phyloP scores from a whole-genome alignment of 2,888 invertebrate genomes.

The Kuschelorhynchus macadamiae region DNA sequence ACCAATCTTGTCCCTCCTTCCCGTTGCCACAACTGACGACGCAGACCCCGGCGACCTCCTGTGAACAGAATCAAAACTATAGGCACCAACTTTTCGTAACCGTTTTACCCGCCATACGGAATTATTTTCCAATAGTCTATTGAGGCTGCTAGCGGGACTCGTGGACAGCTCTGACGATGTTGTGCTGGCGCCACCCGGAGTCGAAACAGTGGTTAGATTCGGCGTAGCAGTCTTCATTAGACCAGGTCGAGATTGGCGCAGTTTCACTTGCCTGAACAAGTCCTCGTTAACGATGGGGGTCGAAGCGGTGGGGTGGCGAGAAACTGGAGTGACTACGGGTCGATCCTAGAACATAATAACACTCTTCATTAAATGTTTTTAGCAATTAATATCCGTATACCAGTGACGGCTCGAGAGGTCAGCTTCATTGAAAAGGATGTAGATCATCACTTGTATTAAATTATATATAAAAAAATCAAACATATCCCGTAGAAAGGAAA shows the following conservation, averaged over 20 bases:
- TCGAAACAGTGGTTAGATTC: conserved; percentile 7
- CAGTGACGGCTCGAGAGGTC: too few species aligned
- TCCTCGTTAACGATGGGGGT: conserved; percentile 61
- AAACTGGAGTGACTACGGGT: conserved; percentile 34
- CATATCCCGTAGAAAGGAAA: too few species aligned
- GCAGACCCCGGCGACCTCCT: conserved; percentile 53
- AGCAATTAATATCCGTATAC: too few species aligned
- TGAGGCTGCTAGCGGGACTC: conserved; percentile 62
- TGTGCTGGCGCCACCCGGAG: conserved; percentile 35
- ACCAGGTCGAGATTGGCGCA: too few species aligned
- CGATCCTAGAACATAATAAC: conserved; percentile 54
- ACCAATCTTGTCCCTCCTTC: too few species aligned
- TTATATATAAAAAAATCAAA: too few species aligned
- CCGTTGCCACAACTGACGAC: too few species aligned
- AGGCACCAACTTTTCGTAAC: conserved; percentile 58
- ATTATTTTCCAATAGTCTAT: conserved; percentile 59
- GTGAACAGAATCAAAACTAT: conserved; percentile 64
- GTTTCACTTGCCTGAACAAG: conserved; percentile 62
- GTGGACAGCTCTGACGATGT: conserved; percentile 51
- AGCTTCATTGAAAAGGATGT: too few species aligned
- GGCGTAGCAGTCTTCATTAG: conserved; percentile 7
- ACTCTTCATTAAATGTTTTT: too few species aligned
- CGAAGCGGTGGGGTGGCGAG: conserved; percentile 14
- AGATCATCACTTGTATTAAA: too few species aligned
- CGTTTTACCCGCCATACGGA: conserved; percentile 62